Percentiles rank a stretch among this genome's conserved stretches.
Conservation (phyloP, 2,113 vertebrate species). For the Speoplatyrhinus poulsoni region DNA sequence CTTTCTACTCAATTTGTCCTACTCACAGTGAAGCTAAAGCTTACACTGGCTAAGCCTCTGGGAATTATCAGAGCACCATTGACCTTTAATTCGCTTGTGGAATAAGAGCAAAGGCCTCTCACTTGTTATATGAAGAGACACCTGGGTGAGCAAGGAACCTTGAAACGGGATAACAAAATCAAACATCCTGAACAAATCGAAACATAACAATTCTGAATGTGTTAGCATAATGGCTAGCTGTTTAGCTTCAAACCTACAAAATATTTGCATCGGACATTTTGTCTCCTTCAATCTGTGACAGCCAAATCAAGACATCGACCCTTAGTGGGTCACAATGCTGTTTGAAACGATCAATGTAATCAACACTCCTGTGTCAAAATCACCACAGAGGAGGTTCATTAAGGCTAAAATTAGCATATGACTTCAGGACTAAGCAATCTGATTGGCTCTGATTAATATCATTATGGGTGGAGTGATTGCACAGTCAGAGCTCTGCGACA, state of each 20-base stretch:
- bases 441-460: constrained; percentile 66
- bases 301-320: constrained; percentile 50
- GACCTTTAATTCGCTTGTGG: constrained; percentile 8
- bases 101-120: constrained; percentile 7
- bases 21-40: neutral
- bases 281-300: constrained; percentile 31
- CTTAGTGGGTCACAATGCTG: constrained; percentile 41
- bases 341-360: constrained; percentile 66
- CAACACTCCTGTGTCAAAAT: constrained; percentile 53
- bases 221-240: constrained; percentile 47
- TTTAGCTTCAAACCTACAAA: constrained; percentile 41
- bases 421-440: constrained; percentile 39
- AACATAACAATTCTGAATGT: neutral
- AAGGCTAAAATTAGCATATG: constrained; percentile 52
- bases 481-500: constrained; percentile 35
- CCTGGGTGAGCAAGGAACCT: constrained; percentile 7
- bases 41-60: neutral
- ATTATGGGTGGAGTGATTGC: constrained; percentile 53
- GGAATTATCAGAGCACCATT: neutral
- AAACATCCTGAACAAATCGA: constrained; percentile 28
- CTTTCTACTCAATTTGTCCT: neutral
- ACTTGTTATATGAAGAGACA: constrained; percentile 1
- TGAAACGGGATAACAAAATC: constrained; percentile 19
- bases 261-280: constrained; percentile 28
- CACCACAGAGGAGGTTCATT: constrained; percentile 48